Evolutionary conservation across 2,113 vertebrate species (phyloP).

Genomic region (Amphiprion ocellaris): DNA sequence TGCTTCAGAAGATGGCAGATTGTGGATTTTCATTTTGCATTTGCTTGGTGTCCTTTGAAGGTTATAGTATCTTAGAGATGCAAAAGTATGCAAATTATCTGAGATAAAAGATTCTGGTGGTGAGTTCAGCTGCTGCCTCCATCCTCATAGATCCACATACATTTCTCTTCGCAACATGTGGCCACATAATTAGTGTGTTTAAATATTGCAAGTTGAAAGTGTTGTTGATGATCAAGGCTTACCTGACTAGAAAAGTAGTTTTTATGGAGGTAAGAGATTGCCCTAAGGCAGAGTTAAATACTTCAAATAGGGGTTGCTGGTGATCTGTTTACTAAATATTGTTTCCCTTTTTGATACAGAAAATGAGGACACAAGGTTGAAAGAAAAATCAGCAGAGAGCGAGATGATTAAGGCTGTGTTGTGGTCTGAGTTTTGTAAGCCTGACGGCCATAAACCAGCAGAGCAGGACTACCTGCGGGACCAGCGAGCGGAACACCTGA

Average conservation of each 20-base stretch:
- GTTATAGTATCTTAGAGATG: conserved; percentile 47
- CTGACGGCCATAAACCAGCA: conserved; percentile 44
- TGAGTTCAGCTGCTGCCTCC: conserved; percentile 25
- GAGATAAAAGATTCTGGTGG: conserved; percentile 42
- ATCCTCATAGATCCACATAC: conserved; percentile 6
- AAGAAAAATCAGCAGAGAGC: conserved; percentile 19
- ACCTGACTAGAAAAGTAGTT: conserved; percentile 48
- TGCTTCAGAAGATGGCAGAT: conserved; percentile 37
- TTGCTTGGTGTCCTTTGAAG: conserved; percentile 49
- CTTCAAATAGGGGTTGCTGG: conserved; percentile 48
- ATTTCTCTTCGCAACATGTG: conserved; percentile 35
- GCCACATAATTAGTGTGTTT: conserved; percentile 59
- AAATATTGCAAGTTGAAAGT: conserved; percentile 47
- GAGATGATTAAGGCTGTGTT: not conserved
- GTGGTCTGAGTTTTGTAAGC: conserved; percentile 9
- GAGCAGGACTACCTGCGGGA: conserved; percentile 39
- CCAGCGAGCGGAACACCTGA: conserved; percentile 31
- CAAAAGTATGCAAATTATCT: conserved; percentile 45
- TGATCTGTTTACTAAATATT: conserved; percentile 44
- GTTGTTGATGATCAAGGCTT: conserved; percentile 56
- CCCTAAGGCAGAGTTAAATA: conserved; percentile 57
- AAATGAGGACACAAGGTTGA: conserved; percentile 18
- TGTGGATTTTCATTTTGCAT: conserved; percentile 35
- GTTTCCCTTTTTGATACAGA: conserved; percentile 35
- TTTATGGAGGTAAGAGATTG: conserved; percentile 36